Conservation (phyloP, 2,888 invertebrate genomes). For the Eristalinus aeneus region DNA sequence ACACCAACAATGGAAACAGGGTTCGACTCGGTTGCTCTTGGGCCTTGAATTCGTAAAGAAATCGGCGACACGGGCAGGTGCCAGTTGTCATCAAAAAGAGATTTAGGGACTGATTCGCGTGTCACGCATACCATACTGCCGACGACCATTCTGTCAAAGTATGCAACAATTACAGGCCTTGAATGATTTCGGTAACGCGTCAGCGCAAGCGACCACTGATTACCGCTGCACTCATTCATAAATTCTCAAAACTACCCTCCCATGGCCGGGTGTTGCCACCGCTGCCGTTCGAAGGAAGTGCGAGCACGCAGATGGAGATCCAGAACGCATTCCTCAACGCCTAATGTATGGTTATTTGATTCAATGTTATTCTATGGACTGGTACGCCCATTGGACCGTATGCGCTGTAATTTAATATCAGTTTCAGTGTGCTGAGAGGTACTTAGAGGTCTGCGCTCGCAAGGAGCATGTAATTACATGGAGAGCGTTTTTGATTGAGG, state of each 20-base stretch:
- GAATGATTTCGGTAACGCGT: slow-evolving; percentile 48
- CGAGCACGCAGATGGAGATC: slow-evolving; percentile 52
- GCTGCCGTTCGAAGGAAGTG: slow-evolving; percentile 50
- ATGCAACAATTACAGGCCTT: slow-evolving; percentile 31
- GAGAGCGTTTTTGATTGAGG: slow-evolving; percentile 21
- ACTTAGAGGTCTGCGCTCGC: background rate
- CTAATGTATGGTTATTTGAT: slow-evolving; percentile 55
- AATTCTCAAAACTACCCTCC: slow-evolving; percentile 45
- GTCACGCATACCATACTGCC: slow-evolving; percentile 54
- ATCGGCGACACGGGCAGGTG: slow-evolving; percentile 47
- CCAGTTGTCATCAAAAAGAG: slow-evolving; percentile 64
- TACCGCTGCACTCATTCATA: slow-evolving; percentile 48
- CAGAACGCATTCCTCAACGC: background rate
- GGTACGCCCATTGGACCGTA: slow-evolving; percentile 57
- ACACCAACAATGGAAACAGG: slow-evolving; percentile 35
- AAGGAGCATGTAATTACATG: slow-evolving; percentile 21
- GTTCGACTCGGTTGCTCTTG: slow-evolving; percentile 30
- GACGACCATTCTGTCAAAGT: slow-evolving; percentile 21
- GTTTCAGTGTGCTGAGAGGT: slow-evolving; percentile 30
- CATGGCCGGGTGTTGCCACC: slow-evolving; percentile 33
- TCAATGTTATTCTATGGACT: slow-evolving; percentile 62
- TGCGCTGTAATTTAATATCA: slow-evolving; percentile 63
- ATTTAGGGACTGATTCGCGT: slow-evolving; percentile 63
- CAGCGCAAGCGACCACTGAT: slow-evolving; percentile 47
- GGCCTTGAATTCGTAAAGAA: slow-evolving; percentile 38